phyloP scores from a whole-genome alignment of 1,140 invertebrate genomes.

The Cydia pomonella region DNA sequence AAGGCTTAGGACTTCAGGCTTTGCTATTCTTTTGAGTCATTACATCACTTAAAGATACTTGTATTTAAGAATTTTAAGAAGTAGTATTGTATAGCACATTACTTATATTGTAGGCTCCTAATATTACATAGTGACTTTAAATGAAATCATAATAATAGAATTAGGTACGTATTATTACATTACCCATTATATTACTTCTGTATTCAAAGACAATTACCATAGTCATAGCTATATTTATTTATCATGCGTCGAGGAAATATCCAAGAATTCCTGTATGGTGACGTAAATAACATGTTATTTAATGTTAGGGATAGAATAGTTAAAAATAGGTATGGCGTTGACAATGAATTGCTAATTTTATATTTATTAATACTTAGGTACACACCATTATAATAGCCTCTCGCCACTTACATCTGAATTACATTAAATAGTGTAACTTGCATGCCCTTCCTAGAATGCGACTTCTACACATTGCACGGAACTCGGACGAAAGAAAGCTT shows the following conservation, averaged over 20 bases:
- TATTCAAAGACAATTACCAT: neutral
- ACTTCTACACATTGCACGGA: too few relatives aligned
- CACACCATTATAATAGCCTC: too few relatives aligned
- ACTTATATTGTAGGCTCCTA: too few relatives aligned
- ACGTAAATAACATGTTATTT: neutral
- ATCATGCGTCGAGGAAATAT: neutral
- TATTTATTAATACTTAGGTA: neutral
- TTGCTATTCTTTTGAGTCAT: neutral
- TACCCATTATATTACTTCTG: neutral
- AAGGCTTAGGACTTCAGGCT: neutral
- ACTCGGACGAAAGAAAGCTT: too few relatives aligned
- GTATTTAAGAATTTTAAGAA: too few relatives aligned
- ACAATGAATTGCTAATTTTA: neutral
- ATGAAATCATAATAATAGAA: too few relatives aligned
- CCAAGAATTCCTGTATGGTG: neutral
- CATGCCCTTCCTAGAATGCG: too few relatives aligned
- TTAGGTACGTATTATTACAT: neutral
- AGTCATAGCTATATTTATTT: neutral
- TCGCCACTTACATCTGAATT: too few relatives aligned
- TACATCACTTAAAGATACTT: neutral
- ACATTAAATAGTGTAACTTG: too few relatives aligned
- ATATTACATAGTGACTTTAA: too few relatives aligned
- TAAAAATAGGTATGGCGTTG: neutral
- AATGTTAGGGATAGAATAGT: neutral
- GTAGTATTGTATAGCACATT: too few relatives aligned